Evolutionary conservation across 2,797 vertebrate genomes (phyloP).

Genomic region (Sebastes vulpes): DNA sequence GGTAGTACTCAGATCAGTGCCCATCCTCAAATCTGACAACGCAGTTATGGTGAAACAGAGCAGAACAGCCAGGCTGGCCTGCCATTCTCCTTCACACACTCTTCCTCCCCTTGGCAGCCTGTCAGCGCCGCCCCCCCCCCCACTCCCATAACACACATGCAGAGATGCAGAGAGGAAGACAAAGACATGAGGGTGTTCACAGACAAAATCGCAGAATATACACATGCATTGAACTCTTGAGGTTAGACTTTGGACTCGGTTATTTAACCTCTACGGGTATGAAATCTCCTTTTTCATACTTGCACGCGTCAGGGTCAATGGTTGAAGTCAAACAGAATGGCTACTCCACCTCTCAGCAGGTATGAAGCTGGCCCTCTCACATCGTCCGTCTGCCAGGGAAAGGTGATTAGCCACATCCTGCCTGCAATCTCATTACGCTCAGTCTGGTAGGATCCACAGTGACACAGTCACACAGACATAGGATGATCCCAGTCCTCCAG

Average conservation of each 20-base stretch:
- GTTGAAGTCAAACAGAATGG: neutral
- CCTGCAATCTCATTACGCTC: slow-evolving; percentile 69
- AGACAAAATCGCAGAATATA: neutral
- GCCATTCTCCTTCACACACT: slow-evolving; percentile 36
- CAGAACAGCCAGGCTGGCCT: slow-evolving; percentile 51
- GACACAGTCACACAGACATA: slow-evolving; percentile 40
- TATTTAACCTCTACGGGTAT: neutral
- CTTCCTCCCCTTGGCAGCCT: slow-evolving; percentile 32
- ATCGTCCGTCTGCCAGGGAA: slow-evolving; percentile 36
- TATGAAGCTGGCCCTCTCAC: slow-evolving; percentile 15
- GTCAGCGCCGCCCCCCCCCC: neutral
- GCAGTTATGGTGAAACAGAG: slow-evolving; percentile 63
- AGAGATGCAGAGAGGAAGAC: slow-evolving; percentile 23
- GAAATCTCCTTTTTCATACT: neutral
- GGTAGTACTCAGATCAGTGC: slow-evolving; percentile 43
- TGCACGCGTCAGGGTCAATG: neutral
- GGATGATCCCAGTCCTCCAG: slow-evolving; percentile 43
- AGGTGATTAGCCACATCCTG: slow-evolving; percentile 70
- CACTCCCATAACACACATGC: slow-evolving; percentile 14
- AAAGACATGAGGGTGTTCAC: slow-evolving; percentile 20
- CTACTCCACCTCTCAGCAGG: slow-evolving; percentile 27
- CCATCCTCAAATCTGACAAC: slow-evolving; percentile 59
- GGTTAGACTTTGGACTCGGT: neutral
- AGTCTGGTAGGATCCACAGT: slow-evolving; percentile 44
- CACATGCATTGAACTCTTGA: neutral